Evolutionary conservation across 2,113 vertebrate genomes (phyloP).

Genomic region (Anolis carolinensis): DNA sequence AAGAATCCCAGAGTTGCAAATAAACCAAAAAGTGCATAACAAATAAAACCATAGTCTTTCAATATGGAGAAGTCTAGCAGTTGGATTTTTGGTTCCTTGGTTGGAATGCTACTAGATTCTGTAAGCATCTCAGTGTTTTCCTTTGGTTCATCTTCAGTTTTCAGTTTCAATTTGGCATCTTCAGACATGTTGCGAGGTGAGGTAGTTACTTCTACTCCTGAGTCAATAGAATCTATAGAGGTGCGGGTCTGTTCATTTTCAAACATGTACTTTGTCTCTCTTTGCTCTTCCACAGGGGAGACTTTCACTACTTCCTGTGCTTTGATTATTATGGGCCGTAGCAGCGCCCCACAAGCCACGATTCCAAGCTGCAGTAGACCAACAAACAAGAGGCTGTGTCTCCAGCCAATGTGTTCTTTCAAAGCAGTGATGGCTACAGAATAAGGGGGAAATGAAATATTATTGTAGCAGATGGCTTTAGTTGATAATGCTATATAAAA

Average conservation of each 20-base stretch:
- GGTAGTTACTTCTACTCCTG: conserved; percentile 89
- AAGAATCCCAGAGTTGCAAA: conserved; percentile 97
- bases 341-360: conserved; percentile 82
- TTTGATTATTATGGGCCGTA: conserved; percentile 85
- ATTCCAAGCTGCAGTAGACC: conserved; percentile 87
- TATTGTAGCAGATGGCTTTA: background rate
- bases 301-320: conserved; percentile 57
- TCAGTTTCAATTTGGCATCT: conserved; percentile 55
- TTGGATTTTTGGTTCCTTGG: conserved; percentile 53
- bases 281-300: conserved; percentile 61
- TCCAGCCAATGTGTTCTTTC: conserved; percentile 89
- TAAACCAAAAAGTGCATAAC: conserved; percentile 92
- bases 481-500: background rate
- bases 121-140: conserved; percentile 53
- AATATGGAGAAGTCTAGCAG: conserved; percentile 92
- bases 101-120: conserved; percentile 26
- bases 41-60: conserved; percentile 87
- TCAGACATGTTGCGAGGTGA: conserved; percentile 80
- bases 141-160: conserved; percentile 63
- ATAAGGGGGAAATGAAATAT: background rate
- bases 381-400: conserved; percentile 84
- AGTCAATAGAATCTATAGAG: conserved; percentile 90
- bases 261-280: conserved; percentile 81
- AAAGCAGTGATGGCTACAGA: conserved; percentile 81
- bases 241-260: conserved; percentile 90